Conservation (phyloP, 1,140 invertebrate species). For the Frieseomelitta varia region DNA sequence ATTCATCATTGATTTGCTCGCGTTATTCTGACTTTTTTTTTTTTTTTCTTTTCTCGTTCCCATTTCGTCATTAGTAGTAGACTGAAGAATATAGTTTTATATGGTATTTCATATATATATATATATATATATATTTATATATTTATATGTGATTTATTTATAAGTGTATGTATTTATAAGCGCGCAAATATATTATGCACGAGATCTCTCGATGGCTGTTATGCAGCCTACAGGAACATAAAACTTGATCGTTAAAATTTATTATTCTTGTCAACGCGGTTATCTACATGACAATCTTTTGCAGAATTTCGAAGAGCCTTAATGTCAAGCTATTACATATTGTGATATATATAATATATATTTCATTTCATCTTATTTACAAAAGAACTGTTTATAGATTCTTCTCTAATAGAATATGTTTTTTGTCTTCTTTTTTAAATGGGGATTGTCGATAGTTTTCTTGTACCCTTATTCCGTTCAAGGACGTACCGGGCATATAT, state of each 20-base stretch:
- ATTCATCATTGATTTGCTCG: not conserved
- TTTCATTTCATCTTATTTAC: slow-evolving; percentile 61
- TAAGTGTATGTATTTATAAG: slow-evolving; percentile 57
- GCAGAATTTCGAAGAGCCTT: slow-evolving; percentile 32
- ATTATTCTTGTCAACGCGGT: slow-evolving; percentile 65
- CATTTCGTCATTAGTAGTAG: slow-evolving; percentile 44
- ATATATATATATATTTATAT: slow-evolving; percentile 36
- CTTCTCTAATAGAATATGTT: slow-evolving; percentile 37
- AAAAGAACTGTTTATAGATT: slow-evolving; percentile 56
- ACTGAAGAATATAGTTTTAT: slow-evolving; percentile 50
- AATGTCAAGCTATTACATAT: slow-evolving; percentile 44
- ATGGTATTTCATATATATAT: slow-evolving; percentile 47
- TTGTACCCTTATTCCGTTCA: slow-evolving; percentile 47
- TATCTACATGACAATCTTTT: slow-evolving; percentile 65
- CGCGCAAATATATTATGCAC: slow-evolving; percentile 74
- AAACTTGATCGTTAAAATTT: slow-evolving; percentile 71
- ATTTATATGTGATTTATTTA: slow-evolving; percentile 41
- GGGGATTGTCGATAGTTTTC: slow-evolving; percentile 71
- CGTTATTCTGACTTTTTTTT: not conserved
- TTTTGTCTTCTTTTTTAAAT: slow-evolving; percentile 47
- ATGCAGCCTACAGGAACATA: slow-evolving; percentile 78
- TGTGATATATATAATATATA: not conserved
- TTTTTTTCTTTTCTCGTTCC: not conserved
- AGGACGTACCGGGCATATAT: slow-evolving; percentile 13
- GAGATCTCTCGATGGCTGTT: slow-evolving; percentile 77